These are phyloP conservation scores for Hypomesus transpacificus DNA, from an alignment of 2,113 vertebrate genomes.

Conservation along the genomic window DNA sequence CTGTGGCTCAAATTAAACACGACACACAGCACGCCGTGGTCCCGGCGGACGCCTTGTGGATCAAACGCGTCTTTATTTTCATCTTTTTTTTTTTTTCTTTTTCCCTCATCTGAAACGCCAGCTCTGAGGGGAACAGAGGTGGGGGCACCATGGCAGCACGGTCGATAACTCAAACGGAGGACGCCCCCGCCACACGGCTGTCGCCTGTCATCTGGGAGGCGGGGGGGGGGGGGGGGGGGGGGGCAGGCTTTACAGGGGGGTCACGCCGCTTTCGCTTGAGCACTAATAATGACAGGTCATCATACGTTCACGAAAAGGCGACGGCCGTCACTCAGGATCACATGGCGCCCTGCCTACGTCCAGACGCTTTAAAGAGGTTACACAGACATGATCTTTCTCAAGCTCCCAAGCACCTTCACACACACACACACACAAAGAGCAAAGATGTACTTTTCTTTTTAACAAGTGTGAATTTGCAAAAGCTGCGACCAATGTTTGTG, in stretches of 20 bases:
- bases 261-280: too few species aligned
- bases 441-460: conserved; percentile 3
- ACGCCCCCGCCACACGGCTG: neutral
- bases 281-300: conserved; percentile 32
- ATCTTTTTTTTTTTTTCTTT: too few species aligned
- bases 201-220: neutral
- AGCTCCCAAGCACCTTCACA: neutral
- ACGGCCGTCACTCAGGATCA: neutral
- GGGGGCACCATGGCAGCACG: neutral
- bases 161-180: neutral
- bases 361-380: neutral
- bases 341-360: too few species aligned
- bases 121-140: neutral
- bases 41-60: conserved; percentile 6
- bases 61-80: conserved; percentile 33
- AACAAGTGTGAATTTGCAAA: too few species aligned
- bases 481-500: too few species aligned
- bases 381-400: neutral
- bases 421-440: conserved; percentile 6
- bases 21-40: neutral
- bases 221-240: neutral
- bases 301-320: neutral
- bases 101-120: neutral
- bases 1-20: conserved; percentile 25
- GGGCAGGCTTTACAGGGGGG: neutral